phyloP scores from a whole-genome alignment of 2,113 vertebrate genomes.

The Chlamydotis undulata region DNA sequence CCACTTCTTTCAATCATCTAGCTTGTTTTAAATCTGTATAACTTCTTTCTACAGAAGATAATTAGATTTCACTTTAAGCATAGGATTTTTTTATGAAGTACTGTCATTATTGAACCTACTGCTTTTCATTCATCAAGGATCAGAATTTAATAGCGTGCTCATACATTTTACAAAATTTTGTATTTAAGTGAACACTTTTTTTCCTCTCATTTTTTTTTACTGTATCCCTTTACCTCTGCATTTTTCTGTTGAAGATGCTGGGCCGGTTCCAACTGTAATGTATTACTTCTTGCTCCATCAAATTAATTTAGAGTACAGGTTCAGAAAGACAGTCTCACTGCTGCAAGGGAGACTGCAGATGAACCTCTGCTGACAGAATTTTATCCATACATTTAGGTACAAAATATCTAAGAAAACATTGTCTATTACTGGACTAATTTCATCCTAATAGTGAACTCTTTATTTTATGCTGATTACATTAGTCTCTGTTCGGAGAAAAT shows the following conservation, averaged over 20 bases:
- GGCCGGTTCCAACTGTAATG: not conserved
- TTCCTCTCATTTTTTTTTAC: not conserved
- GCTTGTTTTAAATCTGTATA: not conserved
- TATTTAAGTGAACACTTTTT: not conserved
- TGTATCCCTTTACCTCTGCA: not conserved
- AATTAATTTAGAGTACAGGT: not conserved
- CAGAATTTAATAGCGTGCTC: not conserved
- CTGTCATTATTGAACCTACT: slow-evolving; percentile 18
- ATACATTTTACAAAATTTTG: not conserved
- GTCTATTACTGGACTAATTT: not conserved
- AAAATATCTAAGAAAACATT: not conserved
- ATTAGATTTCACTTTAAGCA: slow-evolving; percentile 5
- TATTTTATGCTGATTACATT: not conserved
- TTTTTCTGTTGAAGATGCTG: not conserved
- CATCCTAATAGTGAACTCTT: not conserved
- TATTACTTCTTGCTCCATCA: not conserved
- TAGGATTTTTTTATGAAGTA: not conserved
- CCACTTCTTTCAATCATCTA: not conserved
- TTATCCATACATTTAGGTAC: not conserved
- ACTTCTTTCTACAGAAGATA: not conserved
- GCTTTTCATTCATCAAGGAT: slow-evolving; percentile 12
- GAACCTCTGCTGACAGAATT: not conserved
- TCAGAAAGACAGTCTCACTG: not conserved
- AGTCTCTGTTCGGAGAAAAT: not conserved
- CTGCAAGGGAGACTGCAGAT: not conserved